A percentile compares a stretch with the other conserved stretches of the same genome.
phyloP scores from a whole-genome alignment of 2,888 invertebrate species.

The Agrochola litura region DNA sequence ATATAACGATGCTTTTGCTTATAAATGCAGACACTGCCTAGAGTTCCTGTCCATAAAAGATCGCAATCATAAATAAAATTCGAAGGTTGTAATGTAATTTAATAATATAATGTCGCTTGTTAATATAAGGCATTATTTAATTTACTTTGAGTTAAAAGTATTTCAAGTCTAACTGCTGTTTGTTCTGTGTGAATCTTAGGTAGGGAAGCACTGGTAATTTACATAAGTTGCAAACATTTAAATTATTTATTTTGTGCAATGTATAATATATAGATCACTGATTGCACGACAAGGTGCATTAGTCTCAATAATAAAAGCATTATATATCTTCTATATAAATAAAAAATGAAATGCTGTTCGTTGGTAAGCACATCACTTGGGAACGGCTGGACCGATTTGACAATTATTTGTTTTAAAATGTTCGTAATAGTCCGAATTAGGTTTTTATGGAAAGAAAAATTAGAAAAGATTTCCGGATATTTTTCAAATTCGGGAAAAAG shows the following conservation, averaged over 20 bases:
- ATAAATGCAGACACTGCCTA: constrained; percentile 15
- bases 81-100: constrained; percentile 13
- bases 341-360: too few species aligned
- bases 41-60: neutral
- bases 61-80: constrained; percentile 5
- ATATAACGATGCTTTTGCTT: constrained; percentile 35
- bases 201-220: neutral
- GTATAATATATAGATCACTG: neutral
- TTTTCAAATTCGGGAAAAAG: too few species aligned
- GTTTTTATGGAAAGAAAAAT: too few species aligned
- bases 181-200: neutral
- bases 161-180: neutral
- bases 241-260: constrained; percentile 32
- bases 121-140: neutral
- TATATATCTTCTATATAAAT: too few species aligned
- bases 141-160: neutral
- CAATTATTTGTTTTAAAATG: too few species aligned
- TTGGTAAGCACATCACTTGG: too few species aligned
- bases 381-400: too few species aligned
- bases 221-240: neutral
- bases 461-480: too few species aligned
- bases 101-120: neutral
- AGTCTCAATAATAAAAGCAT: neutral
- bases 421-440: too few species aligned
- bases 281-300: neutral